Conservation (phyloP, 1,140 invertebrate species). For the Pseudomyrmex gracilis region DNA sequence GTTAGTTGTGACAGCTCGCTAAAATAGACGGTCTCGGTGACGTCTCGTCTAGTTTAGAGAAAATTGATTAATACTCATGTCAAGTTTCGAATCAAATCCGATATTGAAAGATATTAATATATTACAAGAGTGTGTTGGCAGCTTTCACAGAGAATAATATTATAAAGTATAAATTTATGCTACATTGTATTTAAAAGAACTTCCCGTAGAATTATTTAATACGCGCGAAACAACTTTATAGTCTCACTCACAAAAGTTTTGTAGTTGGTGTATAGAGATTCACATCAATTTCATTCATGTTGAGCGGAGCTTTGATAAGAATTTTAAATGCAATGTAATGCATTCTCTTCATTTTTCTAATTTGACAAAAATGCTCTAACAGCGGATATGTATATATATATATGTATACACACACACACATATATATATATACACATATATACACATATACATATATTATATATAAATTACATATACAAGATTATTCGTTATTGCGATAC, state of each 20-base stretch:
- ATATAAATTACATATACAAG: background rate
- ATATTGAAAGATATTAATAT: conserved; percentile 3
- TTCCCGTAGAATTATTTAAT: conserved; percentile 40
- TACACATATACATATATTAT: conserved; percentile 3
- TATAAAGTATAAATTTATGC: background rate
- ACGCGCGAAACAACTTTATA: conserved; percentile 18
- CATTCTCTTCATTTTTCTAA: background rate
- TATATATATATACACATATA: background rate
- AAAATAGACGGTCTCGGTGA: too few species aligned
- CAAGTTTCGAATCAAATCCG: background rate
- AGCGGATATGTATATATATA: background rate
- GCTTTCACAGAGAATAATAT: conserved; percentile 23
- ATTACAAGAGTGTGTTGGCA: conserved; percentile 20
- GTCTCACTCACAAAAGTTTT: conserved; percentile 8
- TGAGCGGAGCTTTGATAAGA: conserved; percentile 10
- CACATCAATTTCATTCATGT: conserved; percentile 21
- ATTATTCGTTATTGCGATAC: conserved; percentile 3
- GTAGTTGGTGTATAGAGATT: conserved; percentile 16
- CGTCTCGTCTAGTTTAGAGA: background rate
- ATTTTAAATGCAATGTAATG: background rate
- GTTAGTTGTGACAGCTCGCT: too few species aligned
- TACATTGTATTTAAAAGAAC: background rate
- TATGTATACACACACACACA: too few species aligned
- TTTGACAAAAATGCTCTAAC: background rate
- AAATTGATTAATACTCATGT: conserved; percentile 19